Conservation (phyloP, 2,888 invertebrate species). For the Aleiodes leptofemur region DNA sequence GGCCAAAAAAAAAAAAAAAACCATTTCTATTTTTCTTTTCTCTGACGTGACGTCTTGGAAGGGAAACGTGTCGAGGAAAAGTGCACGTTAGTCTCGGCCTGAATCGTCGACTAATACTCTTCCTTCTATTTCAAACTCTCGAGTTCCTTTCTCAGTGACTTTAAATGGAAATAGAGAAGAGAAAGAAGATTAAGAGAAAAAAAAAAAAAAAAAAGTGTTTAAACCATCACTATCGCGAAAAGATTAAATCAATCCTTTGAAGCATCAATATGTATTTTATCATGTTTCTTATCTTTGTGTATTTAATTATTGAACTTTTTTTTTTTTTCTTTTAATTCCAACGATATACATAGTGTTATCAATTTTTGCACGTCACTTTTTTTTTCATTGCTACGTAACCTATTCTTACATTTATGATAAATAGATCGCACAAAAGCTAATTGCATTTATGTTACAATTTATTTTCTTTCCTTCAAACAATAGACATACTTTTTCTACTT, state of each 20-base stretch:
- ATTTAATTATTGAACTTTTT: slow-evolving; percentile 8
- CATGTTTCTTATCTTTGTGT: neutral
- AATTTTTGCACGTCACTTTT: neutral
- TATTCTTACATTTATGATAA: slow-evolving; percentile 12
- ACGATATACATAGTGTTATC: too few species aligned
- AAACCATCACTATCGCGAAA: too few species aligned
- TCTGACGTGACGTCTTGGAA: slow-evolving; percentile 48
- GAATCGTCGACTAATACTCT: slow-evolving; percentile 72
- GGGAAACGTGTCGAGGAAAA: slow-evolving; percentile 73
- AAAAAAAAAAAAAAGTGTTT: neutral
- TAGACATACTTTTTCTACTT: neutral
- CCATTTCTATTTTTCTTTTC: slow-evolving; percentile 48
- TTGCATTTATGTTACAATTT: slow-evolving; percentile 1
- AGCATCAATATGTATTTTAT: neutral
- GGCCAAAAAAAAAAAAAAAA: slow-evolving; percentile 18
- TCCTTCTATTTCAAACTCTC: slow-evolving; percentile 43
- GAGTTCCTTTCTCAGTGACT: slow-evolving; percentile 26
- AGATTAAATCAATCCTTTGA: slow-evolving; percentile 4
- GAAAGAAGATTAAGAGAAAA: neutral
- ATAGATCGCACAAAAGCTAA: neutral
- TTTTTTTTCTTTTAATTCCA: neutral
- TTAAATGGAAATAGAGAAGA: slow-evolving; percentile 6
- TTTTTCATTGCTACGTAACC: slow-evolving; percentile 2
- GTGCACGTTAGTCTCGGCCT: slow-evolving; percentile 75
- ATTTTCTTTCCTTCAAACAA: neutral